These are phyloP conservation scores for Hyposoter didymator DNA, from an alignment of 2,888 invertebrate species.

Conservation along the genomic window DNA sequence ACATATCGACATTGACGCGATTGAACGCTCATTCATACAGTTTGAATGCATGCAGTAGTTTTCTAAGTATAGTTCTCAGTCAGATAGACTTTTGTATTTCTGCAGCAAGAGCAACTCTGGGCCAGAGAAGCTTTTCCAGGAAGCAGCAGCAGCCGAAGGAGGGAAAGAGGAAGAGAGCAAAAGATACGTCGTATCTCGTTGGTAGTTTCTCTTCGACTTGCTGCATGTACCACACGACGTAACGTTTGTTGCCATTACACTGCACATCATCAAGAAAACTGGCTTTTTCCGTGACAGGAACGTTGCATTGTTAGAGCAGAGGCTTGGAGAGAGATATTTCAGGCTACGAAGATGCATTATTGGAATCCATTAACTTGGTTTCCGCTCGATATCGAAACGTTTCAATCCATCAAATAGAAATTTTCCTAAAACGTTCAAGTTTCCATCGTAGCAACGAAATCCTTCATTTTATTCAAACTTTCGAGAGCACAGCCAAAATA, in stretches of 20 bases:
- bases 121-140: background rate
- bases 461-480: no score
- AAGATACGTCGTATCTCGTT: slow-evolving; percentile 9
- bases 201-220: slow-evolving; percentile 30
- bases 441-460: no score
- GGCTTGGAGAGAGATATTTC: background rate
- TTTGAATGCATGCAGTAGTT: slow-evolving; percentile 46
- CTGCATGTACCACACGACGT: background rate
- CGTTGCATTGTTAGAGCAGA: slow-evolving; percentile 32
- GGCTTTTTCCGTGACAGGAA: slow-evolving; percentile 9
- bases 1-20: background rate
- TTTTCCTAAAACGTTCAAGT: background rate
- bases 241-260: slow-evolving; percentile 36
- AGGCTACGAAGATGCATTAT: background rate
- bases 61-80: slow-evolving; percentile 26
- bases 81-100: slow-evolving; percentile 29
- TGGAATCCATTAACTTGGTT: background rate
- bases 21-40: slow-evolving; percentile 29
- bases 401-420: background rate
- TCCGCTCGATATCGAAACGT: background rate
- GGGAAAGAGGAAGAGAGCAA: background rate
- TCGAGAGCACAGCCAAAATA: no score
- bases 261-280: slow-evolving; percentile 35
- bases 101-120: no score
- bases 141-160: no score